These are phyloP conservation scores for Opisthograptis luteolata DNA, from an alignment of 2,888 invertebrate genomes.

Conservation along the genomic window DNA sequence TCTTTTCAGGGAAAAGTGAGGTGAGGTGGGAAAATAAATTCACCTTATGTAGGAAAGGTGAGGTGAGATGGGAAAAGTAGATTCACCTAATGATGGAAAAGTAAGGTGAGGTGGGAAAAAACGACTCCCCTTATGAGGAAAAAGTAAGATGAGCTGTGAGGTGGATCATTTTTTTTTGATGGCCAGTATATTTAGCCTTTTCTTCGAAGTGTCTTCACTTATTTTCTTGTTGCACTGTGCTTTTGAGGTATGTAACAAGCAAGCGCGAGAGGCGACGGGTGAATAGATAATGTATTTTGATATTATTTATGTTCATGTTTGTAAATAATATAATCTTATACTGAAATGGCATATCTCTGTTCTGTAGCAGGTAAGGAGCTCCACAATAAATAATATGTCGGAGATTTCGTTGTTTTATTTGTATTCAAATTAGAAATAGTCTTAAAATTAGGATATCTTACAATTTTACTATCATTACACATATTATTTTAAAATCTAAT, in stretches of 20 bases:
- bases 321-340: conserved; percentile 76
- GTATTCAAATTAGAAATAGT: conserved; percentile 15
- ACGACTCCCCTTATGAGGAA: no score
- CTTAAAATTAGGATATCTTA: conserved; percentile 10
- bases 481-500: not conserved
- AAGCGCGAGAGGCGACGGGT: conserved; percentile 41
- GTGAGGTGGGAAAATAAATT: no score
- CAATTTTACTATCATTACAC: conserved; percentile 2
- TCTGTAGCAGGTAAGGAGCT: conserved; percentile 72
- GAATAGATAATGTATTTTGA: conserved; percentile 74
- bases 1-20: no score
- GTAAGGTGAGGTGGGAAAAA: no score
- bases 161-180: no score
- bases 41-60: no score
- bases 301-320: conserved; percentile 82
- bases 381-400: conserved; percentile 74
- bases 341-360: conserved; percentile 81
- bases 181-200: no score
- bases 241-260: conserved; percentile 16
- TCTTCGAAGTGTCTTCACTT: conserved; percentile 37
- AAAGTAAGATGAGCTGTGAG: no score
- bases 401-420: conserved; percentile 61
- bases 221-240: conserved; percentile 4
- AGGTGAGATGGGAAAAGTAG: no score
- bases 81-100: no score